phyloP scores from a whole-genome alignment of 2,113 vertebrate species.

The Aspidoscelis tigris region DNA sequence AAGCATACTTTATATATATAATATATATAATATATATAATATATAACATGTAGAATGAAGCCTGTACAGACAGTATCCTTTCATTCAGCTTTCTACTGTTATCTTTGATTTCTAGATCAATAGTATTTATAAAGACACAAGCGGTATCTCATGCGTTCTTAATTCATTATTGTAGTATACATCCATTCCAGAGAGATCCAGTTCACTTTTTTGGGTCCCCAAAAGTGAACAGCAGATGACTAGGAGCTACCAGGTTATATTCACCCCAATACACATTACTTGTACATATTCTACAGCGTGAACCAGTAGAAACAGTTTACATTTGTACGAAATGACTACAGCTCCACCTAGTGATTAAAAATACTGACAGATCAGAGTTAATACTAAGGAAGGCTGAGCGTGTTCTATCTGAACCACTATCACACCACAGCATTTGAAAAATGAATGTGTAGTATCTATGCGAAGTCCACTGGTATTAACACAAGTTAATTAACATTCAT shows the following conservation, averaged over 20 bases:
- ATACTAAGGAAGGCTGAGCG: background rate
- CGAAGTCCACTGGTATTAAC: background rate
- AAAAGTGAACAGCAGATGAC: background rate
- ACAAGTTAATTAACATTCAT: background rate
- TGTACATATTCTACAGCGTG: background rate
- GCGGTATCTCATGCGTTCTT: background rate
- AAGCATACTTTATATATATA: background rate
- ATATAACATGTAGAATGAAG: background rate
- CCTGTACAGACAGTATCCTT: background rate
- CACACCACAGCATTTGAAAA: background rate
- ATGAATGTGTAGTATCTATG: background rate
- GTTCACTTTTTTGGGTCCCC: no score
- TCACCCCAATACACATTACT: background rate
- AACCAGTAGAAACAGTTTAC: background rate
- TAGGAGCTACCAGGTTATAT: background rate
- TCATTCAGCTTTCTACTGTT: background rate
- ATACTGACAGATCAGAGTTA: background rate
- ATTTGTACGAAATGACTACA: background rate
- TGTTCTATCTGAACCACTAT: background rate
- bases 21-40: background rate
- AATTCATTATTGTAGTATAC: background rate
- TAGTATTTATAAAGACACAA: background rate
- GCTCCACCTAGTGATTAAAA: slow-evolving; percentile 22
- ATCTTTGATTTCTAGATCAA: background rate
- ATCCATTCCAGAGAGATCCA: no score